Conservation (phyloP, 2,113 vertebrate genomes). For the Heloderma charlesbogerti region DNA sequence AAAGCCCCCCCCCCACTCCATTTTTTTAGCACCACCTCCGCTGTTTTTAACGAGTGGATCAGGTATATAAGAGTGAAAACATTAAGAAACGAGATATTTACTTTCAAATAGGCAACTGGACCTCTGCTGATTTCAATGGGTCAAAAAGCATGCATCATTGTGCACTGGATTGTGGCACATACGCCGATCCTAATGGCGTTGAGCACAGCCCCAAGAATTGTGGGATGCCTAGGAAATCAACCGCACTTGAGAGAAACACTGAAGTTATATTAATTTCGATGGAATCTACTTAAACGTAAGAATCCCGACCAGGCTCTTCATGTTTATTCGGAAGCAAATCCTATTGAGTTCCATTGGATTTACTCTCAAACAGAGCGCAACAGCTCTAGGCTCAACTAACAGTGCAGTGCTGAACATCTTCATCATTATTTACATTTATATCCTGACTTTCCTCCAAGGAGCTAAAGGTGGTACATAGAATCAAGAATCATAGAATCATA, state of each 20-base stretch:
- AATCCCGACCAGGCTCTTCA: fast-evolving
- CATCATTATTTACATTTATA: no score
- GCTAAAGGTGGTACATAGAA: no score
- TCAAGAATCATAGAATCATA: no score
- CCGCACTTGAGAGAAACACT: not conserved
- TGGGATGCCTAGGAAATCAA: not conserved
- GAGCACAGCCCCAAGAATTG: not conserved
- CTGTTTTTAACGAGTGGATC: constrained; percentile 27
- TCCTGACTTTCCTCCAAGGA: no score
- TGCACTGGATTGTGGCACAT: no score
- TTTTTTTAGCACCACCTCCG: constrained; percentile 40
- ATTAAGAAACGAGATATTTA: not conserved
- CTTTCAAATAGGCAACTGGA: not conserved
- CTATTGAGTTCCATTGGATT: no score
- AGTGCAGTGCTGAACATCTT: not conserved
- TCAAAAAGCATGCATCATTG: no score
- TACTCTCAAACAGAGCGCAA: not conserved
- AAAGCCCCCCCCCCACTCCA: not conserved
- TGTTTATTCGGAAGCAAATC: no score
- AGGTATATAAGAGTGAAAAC: not conserved
- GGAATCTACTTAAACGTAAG: not conserved
- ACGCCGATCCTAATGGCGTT: not conserved
- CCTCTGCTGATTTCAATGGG: no score
- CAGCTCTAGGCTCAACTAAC: not conserved
- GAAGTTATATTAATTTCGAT: not conserved